Evolutionary conservation across 2,888 invertebrate species (phyloP).

Genomic region (Dolomedes plantarius): DNA sequence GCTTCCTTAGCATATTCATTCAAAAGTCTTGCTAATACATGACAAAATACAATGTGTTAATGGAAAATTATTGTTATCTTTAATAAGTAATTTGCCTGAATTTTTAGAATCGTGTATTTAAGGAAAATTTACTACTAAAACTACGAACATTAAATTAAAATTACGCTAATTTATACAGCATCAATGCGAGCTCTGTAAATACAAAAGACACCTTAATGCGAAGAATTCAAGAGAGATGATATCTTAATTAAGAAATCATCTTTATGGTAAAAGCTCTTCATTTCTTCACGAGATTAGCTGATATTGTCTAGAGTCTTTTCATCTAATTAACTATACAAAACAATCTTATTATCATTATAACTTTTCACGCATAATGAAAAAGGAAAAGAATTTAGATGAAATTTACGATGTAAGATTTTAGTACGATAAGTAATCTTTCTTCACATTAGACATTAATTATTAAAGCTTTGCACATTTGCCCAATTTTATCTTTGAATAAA

Average conservation of each 20-base stretch:
- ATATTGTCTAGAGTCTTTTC: not conserved
- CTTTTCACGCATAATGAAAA: not conserved
- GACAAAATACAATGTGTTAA: too few relatives aligned
- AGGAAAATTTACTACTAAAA: not conserved
- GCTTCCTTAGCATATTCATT: too few relatives aligned
- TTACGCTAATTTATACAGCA: not conserved
- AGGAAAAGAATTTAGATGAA: not conserved
- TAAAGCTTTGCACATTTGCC: not conserved
- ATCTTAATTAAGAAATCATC: slow-evolving; percentile 4
- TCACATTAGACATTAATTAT: not conserved
- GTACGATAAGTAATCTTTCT: not conserved
- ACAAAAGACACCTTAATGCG: not conserved
- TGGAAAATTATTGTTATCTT: too few relatives aligned
- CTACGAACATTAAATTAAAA: not conserved
- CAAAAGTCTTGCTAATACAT: too few relatives aligned
- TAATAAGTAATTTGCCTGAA: too few relatives aligned
- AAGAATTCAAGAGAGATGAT: not conserved
- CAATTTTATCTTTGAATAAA: not conserved
- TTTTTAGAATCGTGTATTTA: not conserved
- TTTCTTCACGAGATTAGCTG: not conserved
- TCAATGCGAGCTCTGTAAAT: not conserved
- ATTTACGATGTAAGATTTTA: not conserved
- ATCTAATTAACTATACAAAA: slow-evolving; percentile 3
- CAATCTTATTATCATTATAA: slow-evolving; percentile 3
- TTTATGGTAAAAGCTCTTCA: not conserved